A percentile compares a stretch with the other conserved stretches of the same genome.
These are phyloP conservation scores for honey bee (Apis mellifera) DNA, from an alignment of 1,140 invertebrate genomes.

Conservation along the genomic window Amel_HAv3.1 CM009938.2:9803001-9803500, in stretches of 20 bases:
- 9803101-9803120: neutral
- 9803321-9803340: too few species aligned
- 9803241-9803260: neutral
- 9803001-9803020: too few species aligned
- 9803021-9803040: neutral
- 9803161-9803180: neutral
- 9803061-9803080: slow-evolving; percentile 33
- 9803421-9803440: too few species aligned
- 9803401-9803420: too few species aligned
- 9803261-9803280: too few species aligned
- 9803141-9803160: slow-evolving; percentile 31
- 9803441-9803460: too few species aligned
- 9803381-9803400: too few species aligned
- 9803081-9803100: slow-evolving; percentile 9
- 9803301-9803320: neutral
- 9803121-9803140: neutral
- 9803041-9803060: neutral
- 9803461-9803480: too few species aligned
- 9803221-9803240: neutral
- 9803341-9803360: too few species aligned
- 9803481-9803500: too few species aligned
- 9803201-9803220: neutral
- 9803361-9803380: neutral
- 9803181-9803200: neutral
- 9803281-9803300: too few species aligned